These are phyloP conservation scores for Maniola hyperantus DNA, from an alignment of 2,888 invertebrate genomes.

Conservation along the genomic window DNA sequence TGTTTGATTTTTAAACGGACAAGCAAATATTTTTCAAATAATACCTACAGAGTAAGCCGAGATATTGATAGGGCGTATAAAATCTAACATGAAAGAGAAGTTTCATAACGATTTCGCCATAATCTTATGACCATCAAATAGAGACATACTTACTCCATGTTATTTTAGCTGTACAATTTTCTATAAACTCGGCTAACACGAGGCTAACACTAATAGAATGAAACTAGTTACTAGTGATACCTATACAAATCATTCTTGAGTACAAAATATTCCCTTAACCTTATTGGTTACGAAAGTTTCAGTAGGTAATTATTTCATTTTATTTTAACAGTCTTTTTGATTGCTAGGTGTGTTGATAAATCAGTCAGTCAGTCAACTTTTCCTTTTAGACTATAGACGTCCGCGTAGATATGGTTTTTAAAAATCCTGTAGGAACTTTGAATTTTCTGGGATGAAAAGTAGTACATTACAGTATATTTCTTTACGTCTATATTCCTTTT, in stretches of 20 bases:
- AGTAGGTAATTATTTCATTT: no score
- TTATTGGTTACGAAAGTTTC: background rate
- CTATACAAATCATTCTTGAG: background rate
- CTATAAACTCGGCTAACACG: background rate
- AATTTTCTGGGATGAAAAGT: no score
- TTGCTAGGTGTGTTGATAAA: no score
- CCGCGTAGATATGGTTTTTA: no score
- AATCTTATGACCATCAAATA: slow-evolving; percentile 59
- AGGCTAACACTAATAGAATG: background rate
- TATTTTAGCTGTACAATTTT: slow-evolving; percentile 35
- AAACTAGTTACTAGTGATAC: background rate
- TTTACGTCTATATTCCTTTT: no score
- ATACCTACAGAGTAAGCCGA: background rate
- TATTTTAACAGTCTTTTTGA: background rate
- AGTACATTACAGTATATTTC: no score
- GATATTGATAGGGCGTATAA: slow-evolving; percentile 5
- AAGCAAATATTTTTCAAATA: background rate
- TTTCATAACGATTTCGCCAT: slow-evolving; percentile 61
- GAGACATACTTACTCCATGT: slow-evolving; percentile 45
- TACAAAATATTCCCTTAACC: background rate
- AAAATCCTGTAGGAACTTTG: no score
- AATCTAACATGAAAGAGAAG: slow-evolving; percentile 52
- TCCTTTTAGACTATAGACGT: no score
- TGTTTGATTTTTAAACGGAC: background rate
- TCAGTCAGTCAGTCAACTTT: no score